Conservation (phyloP, 2,888 invertebrate species). For the Netelia fuscicornis region DNA sequence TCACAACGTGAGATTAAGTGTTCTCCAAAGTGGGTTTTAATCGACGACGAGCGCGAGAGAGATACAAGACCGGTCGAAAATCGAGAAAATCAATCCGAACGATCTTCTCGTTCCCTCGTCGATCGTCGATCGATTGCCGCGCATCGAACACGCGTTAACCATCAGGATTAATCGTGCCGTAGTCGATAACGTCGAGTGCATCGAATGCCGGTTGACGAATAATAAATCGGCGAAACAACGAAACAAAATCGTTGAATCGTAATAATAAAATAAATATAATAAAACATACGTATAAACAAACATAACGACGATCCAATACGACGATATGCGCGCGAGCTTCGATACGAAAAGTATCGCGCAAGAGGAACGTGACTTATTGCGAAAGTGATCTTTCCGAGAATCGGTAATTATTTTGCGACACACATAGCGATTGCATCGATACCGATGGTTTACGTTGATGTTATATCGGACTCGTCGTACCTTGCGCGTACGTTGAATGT, state of each 20-base stretch:
- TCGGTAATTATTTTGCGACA: not conserved
- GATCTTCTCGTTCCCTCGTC: no score
- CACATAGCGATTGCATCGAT: not conserved
- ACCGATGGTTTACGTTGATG: not conserved
- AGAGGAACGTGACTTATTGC: not conserved
- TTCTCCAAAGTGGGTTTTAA: no score
- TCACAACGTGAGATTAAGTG: no score
- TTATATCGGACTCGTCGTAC: no score
- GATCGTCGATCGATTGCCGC: no score
- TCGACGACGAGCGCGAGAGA: no score
- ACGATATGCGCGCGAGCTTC: not conserved
- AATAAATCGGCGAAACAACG: not conserved
- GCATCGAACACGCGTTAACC: no score
- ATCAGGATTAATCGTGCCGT: conserved; percentile 41
- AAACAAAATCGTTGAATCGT: not conserved
- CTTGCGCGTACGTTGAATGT: conserved; percentile 4
- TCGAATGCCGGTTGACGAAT: not conserved
- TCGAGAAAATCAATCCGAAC: no score
- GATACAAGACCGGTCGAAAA: not conserved
- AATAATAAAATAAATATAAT: not conserved
- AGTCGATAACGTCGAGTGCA: conserved; percentile 22
- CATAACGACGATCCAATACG: not conserved
- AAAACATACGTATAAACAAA: not conserved
- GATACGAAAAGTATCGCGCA: not conserved
- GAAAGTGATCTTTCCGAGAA: not conserved